phyloP scores from a whole-genome alignment of 2,113 vertebrate genomes.

The Callorhinus ursinus region DNA sequence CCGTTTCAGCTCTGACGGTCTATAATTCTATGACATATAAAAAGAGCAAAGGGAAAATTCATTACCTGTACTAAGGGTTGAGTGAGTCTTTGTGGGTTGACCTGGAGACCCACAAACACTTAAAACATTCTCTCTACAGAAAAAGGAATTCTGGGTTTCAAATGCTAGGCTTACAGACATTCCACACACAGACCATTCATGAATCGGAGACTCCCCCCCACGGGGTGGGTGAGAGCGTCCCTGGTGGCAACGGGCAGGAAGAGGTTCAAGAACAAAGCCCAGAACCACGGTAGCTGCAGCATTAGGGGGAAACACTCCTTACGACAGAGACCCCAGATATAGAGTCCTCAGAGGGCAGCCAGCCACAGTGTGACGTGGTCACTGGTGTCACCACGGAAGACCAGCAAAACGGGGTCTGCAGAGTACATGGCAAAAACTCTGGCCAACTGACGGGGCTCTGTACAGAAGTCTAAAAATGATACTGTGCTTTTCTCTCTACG shows the following conservation, averaged over 20 bases:
- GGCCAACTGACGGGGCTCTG: background rate
- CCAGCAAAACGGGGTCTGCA: background rate
- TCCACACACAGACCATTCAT: slow-evolving; percentile 4
- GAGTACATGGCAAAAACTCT: background rate
- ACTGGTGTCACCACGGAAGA: background rate
- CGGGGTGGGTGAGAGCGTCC: slow-evolving; percentile 35
- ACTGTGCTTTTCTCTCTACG: background rate
- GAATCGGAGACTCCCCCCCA: slow-evolving; percentile 55
- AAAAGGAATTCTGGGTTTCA: slow-evolving; percentile 64
- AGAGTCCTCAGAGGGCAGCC: background rate
- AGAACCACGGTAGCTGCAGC: background rate
- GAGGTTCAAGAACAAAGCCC: background rate
- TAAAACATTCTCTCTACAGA: slow-evolving; percentile 42
- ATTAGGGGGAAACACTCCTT: background rate
- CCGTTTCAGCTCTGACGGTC: slow-evolving; percentile 33
- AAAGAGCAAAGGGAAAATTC: slow-evolving; percentile 65
- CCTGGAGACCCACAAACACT: slow-evolving; percentile 58
- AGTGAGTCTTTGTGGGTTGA: slow-evolving; percentile 70
- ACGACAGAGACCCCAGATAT: background rate
- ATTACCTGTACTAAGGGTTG: slow-evolving; percentile 55
- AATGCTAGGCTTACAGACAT: background rate
- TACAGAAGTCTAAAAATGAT: background rate
- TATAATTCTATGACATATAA: background rate
- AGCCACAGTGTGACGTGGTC: accelerated
- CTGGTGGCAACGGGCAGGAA: slow-evolving; percentile 34